These are phyloP conservation scores for Porites lobata DNA, from an alignment of 92 coral and sea anemone genomes.

Conservation along the genomic window DNA sequence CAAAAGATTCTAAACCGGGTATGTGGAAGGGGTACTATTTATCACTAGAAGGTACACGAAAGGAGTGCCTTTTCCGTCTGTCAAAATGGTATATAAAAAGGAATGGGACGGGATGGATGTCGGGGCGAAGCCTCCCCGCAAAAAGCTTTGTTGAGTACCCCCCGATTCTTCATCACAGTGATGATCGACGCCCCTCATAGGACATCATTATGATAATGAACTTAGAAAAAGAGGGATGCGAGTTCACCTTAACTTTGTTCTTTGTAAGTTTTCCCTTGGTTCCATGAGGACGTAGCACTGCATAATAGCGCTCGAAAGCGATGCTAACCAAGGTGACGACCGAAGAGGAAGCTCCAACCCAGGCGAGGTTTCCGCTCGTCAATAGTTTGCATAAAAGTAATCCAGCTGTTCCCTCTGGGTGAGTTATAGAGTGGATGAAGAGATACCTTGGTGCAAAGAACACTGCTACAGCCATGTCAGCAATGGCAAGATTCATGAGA, in stretches of 20 bases:
- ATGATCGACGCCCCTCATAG: too few relatives aligned
- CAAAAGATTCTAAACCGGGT: too few relatives aligned
- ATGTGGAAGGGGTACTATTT: too few relatives aligned
- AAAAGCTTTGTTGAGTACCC: too few relatives aligned
- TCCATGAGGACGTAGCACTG: not conserved
- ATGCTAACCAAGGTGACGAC: not conserved
- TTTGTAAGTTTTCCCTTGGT: not conserved
- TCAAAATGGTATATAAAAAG: too few relatives aligned
- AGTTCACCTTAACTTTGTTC: not conserved
- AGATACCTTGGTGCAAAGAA: not conserved
- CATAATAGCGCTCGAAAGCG: not conserved
- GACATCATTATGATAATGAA: too few relatives aligned
- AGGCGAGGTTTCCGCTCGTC: not conserved
- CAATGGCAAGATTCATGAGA: slow-evolving; percentile 5
- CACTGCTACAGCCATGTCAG: not conserved
- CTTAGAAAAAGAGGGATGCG: too few relatives aligned
- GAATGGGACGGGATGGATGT: too few relatives aligned
- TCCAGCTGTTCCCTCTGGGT: not conserved
- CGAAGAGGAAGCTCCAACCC: not conserved
- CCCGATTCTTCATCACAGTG: too few relatives aligned
- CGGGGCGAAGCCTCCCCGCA: too few relatives aligned
- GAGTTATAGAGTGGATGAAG: not conserved
- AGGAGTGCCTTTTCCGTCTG: too few relatives aligned
- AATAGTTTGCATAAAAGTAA: not conserved
- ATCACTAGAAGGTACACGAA: too few relatives aligned